Evolutionary conservation across 1,140 invertebrate genomes (phyloP).

Genomic region (Orussus abietinus): DNA sequence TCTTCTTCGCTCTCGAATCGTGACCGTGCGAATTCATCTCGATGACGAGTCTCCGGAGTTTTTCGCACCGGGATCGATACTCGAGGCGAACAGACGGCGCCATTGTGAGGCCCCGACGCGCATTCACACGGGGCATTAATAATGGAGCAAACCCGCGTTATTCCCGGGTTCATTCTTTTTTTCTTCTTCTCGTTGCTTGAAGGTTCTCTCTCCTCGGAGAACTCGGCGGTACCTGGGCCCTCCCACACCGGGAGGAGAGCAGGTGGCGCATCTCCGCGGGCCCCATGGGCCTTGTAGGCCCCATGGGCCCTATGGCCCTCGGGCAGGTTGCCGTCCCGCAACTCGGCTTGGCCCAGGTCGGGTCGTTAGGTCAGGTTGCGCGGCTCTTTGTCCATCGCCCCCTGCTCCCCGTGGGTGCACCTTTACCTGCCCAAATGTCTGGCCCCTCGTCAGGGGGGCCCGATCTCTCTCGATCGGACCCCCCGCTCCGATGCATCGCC

Average conservation of each 20-base stretch:
- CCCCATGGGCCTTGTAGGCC: too few relatives aligned
- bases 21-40: too few relatives aligned
- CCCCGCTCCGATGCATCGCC: too few relatives aligned
- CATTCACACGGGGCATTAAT: constrained; percentile 35
- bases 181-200: background rate
- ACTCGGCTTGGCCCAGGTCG: constrained; percentile 11
- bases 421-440: too few relatives aligned
- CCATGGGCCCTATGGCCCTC: too few relatives aligned
- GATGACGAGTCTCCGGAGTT: constrained; percentile 3
- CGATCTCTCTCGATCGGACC: too few relatives aligned
- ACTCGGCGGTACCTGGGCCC: too few relatives aligned
- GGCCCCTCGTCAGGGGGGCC: too few relatives aligned
- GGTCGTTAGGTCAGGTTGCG: constrained; percentile 1
- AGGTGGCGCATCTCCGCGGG: constrained; percentile 7
- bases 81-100: constrained; percentile 6
- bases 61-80: constrained; percentile 18
- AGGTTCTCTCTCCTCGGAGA: constrained; percentile 22
- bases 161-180: constrained; percentile 13
- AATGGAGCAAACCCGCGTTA: constrained; percentile 31
- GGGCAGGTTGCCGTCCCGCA: too few relatives aligned
- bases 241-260: too few relatives aligned
- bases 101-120: constrained; percentile 7
- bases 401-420: too few relatives aligned
- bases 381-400: background rate
- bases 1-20: too few relatives aligned